A percentile compares a stretch with the other conserved stretches of the same genome.
Evolutionary conservation across 2,888 invertebrate species (phyloP).

Genomic region (Andricus quercusramuli): DNA sequence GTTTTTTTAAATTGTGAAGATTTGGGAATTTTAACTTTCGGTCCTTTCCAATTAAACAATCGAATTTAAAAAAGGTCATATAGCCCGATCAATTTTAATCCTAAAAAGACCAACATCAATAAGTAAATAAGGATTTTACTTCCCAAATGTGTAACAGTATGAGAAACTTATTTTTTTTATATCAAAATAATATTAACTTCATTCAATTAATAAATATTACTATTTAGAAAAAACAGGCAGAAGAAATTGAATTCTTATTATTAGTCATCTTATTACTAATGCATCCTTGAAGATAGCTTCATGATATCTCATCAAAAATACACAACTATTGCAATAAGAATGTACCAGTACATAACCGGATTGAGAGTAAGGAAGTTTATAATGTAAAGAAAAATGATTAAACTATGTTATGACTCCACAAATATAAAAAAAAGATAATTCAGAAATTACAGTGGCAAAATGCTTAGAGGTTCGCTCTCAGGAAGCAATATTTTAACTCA

Average conservation of each 20-base stretch:
- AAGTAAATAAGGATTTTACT: neutral
- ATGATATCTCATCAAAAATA: neutral
- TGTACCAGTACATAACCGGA: neutral
- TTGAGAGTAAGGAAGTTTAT: neutral
- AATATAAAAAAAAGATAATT: neutral
- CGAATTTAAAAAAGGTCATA: neutral
- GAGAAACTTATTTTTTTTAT: neutral
- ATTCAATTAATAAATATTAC: neutral
- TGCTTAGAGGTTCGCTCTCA: neutral
- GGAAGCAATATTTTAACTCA: neutral
- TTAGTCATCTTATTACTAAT: neutral
- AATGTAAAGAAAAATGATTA: neutral
- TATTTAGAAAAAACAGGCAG: neutral
- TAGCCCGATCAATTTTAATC: neutral
- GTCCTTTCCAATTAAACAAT: neutral
- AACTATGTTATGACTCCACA: neutral
- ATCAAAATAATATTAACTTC: neutral
- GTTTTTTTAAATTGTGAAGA: no score
- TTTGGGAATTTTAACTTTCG: no score
- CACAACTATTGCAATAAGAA: neutral
- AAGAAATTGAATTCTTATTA: neutral
- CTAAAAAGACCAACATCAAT: neutral
- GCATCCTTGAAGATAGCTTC: neutral
- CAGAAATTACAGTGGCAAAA: neutral
- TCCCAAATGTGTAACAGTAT: neutral